These are phyloP conservation scores for Labia minor DNA, from an alignment of 2,888 invertebrate genomes.

Conservation along the genomic window DNA sequence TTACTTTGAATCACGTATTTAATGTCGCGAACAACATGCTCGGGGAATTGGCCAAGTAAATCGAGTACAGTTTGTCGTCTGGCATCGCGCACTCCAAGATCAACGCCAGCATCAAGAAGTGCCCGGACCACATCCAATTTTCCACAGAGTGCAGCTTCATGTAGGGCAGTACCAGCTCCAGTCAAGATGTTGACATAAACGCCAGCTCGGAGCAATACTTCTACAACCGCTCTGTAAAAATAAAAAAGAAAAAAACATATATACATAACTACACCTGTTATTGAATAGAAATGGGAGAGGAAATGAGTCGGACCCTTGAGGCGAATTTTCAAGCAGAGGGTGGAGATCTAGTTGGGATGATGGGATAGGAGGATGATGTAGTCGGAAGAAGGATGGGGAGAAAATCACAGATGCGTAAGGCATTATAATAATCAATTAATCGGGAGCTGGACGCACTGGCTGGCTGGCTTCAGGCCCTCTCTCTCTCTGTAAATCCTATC, in stretches of 20 bases:
- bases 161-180: slow-evolving; percentile 77
- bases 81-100: slow-evolving; percentile 66
- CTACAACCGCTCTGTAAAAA: slow-evolving; percentile 59
- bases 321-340: not conserved
- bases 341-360: not conserved
- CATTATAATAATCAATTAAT: slow-evolving; percentile 13
- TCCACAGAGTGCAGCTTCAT: slow-evolving; percentile 86
- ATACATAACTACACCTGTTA: not conserved
- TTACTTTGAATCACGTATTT: slow-evolving; percentile 73
- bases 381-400: not conserved
- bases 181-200: slow-evolving; percentile 81
- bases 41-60: slow-evolving; percentile 76
- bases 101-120: slow-evolving; percentile 69
- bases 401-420: slow-evolving; percentile 1
- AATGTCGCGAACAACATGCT: slow-evolving; percentile 77
- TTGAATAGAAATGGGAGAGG: slow-evolving; percentile 3
- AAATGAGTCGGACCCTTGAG: not conserved
- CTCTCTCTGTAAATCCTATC: slow-evolving; percentile 6
- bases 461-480: not conserved
- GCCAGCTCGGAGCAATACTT: slow-evolving; percentile 69
- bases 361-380: too few relatives aligned
- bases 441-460: slow-evolving; percentile 8
- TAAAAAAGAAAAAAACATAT: not conserved
- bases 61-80: slow-evolving; percentile 77
- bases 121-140: slow-evolving; percentile 78